Evolutionary conservation across 2,797 vertebrate species (phyloP), one percentile per base, ranked within the genome.

Genomic region (Bovichtus diacanthus): DNA sequence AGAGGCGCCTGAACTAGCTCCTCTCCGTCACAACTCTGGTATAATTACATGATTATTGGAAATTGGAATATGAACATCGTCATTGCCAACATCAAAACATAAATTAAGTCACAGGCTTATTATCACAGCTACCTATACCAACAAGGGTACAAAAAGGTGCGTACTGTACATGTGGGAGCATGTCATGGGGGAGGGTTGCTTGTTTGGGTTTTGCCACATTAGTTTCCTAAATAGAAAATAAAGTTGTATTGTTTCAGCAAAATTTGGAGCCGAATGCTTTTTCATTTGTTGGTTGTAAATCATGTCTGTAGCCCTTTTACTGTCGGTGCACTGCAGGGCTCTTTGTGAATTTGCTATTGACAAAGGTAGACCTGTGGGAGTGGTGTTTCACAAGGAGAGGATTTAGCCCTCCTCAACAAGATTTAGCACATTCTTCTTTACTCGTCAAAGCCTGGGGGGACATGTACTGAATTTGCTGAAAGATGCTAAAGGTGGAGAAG

Each of bases 401-500:
- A 84, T 88, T 90, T 88, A 83, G 74, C 51, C 75, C 87, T 91
- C 80, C 86, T 81, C 80, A 78, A 34, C 68, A 66, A 89, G 86
- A 88, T 87, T 88, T 85, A 83, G 84, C 89, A 88, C 91, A 91
- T 93, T 88, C 88, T 89, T 91, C 63, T 51, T 34, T 70, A 64
- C 63, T 78, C 39, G 77, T 81, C 58, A 25, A 63, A 89, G 85
- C 89, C 88, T 50, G 56, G 81, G 81, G 87, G 71, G 84, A 87
- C 78, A 55, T 82, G 80, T 71, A 61, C 78, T 81, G 83, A 80
- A 67, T 87, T 54, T 88, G 83, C 80, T 93, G 73, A 86, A 66
- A 87, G 89, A 81, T 79, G 73, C 58, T 72, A 55, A 73, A 67
- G 78, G 81, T 64, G 74, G 76, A 76, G 78, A 87, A 74, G 51